Percentiles rank a stretch among this genome's conserved stretches.
Conservation (phyloP, 92 coral and sea anemone genomes). For the Plumapathes pennacea region DNA sequence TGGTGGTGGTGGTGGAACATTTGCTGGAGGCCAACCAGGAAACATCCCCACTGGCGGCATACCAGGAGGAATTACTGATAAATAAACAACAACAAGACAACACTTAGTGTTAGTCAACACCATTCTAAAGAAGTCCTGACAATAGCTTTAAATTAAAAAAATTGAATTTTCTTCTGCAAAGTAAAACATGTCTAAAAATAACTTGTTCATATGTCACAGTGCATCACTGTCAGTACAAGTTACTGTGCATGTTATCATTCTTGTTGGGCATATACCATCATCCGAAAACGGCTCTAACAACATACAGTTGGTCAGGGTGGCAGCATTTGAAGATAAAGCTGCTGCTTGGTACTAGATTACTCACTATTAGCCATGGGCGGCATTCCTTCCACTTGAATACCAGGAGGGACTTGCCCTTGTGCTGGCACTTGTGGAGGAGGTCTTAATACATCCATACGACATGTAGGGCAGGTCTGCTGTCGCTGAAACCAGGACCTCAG, state of each 20-base stretch:
- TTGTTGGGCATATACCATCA: background rate
- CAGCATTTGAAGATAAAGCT: too few relatives aligned
- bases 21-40: constrained; percentile 90
- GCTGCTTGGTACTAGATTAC: too few relatives aligned
- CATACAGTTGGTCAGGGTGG: too few relatives aligned
- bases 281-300: background rate
- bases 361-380: too few relatives aligned
- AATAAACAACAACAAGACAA: background rate
- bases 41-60: constrained; percentile 74
- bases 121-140: too few relatives aligned
- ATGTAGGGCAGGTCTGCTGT: constrained; percentile 97
- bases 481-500: constrained; percentile 97
- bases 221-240: too few relatives aligned
- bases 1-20: constrained; percentile 49
- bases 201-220: too few relatives aligned
- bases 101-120: background rate
- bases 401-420: constrained; percentile 49
- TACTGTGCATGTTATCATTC: too few relatives aligned
- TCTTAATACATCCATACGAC: constrained; percentile 95
- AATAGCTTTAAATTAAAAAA: too few relatives aligned
- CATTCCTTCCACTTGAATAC: constrained; percentile 34
- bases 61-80: constrained; percentile 38
- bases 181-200: too few relatives aligned
- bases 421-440: constrained; percentile 40
- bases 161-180: too few relatives aligned